These are phyloP conservation scores for Crotalus viridis DNA, from an alignment of 2,113 vertebrate genomes.

Conservation along the genomic window DNA sequence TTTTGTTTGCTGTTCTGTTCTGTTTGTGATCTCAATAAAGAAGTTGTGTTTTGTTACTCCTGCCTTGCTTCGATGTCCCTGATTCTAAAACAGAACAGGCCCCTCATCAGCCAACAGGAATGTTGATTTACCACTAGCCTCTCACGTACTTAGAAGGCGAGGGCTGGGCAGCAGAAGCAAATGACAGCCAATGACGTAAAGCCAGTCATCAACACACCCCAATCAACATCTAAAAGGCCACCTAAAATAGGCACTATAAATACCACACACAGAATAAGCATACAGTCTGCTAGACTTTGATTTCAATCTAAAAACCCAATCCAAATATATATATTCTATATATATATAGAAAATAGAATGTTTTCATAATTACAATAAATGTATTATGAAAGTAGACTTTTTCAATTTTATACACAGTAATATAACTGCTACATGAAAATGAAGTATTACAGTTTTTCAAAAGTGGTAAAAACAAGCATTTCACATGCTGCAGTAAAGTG, in stretches of 20 bases:
- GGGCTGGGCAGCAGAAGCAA: neutral
- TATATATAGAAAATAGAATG: constrained; percentile 41
- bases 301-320: no score
- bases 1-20: no score
- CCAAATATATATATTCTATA: no score
- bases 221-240: neutral
- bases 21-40: no score
- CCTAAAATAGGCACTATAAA: neutral
- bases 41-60: no score
- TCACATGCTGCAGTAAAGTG: constrained; percentile 67
- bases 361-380: constrained; percentile 68
- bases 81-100: no score
- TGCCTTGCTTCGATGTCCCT: no score
- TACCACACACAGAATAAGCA: neutral
- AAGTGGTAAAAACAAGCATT: constrained; percentile 70
- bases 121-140: neutral
- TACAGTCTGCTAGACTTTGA: no score
- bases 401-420: constrained; percentile 72
- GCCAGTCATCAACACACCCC: neutral
- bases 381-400: constrained; percentile 69
- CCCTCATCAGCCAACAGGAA: neutral
- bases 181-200: neutral
- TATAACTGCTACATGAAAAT: constrained; percentile 79
- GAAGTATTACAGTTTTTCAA: constrained; percentile 64
- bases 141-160: neutral